Base-by-base conservation (phyloP, 92 coral and sea anemone species). In the Muricea muricata region DNA sequence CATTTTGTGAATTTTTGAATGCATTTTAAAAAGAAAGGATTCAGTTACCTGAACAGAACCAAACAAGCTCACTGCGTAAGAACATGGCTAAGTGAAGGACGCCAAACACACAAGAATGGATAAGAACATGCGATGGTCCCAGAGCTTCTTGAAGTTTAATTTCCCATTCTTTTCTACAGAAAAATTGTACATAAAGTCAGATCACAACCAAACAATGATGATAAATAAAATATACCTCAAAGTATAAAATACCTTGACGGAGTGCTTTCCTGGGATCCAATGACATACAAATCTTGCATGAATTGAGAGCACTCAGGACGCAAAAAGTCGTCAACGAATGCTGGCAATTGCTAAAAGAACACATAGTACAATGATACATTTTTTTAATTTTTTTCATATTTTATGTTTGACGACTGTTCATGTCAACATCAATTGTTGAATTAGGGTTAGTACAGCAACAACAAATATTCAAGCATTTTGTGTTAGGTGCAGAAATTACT, bases 311-410 rank as follows among this genome's bases (percentile, higher is more conserved):
- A 65, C 32, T 94, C 95, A 69, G 98, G 98, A 15, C 93, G 86
- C 56, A 95, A 78, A 74, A 95, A 94, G 68, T 95, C 97, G 24
- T 93, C 98, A 35, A 95, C 87, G 71, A 78, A 93, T 28, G 85
- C 89, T 14, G 98, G 98, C n/a, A 95, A 80, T 80, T 90, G 93
- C 98, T 95, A 61, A n/a, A n/a, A n/a, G n/a, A n/a, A n/a, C n/a
- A n/a, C n/a, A n/a, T n/a, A n/a, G n/a, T n/a, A n/a, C n/a, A n/a
- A n/a, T n/a, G n/a, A n/a, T n/a, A n/a, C n/a, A n/a, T n/a, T n/a
- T n/a, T n/a, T n/a, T n/a, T n/a, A n/a, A n/a, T n/a, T n/a, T n/a
- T n/a, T n/a, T n/a, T n/a, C n/a, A n/a, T n/a, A n/a, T n/a, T n/a
- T n/a, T n/a, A n/a, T n/a, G n/a, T n/a, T n/a, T n/a, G n/a, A n/a